A percentile compares a stretch with the other conserved stretches of the same genome.
These are phyloP conservation scores for Crossocerus cetratus DNA, from an alignment of 2,888 invertebrate species.

Conservation along the genomic window DNA sequence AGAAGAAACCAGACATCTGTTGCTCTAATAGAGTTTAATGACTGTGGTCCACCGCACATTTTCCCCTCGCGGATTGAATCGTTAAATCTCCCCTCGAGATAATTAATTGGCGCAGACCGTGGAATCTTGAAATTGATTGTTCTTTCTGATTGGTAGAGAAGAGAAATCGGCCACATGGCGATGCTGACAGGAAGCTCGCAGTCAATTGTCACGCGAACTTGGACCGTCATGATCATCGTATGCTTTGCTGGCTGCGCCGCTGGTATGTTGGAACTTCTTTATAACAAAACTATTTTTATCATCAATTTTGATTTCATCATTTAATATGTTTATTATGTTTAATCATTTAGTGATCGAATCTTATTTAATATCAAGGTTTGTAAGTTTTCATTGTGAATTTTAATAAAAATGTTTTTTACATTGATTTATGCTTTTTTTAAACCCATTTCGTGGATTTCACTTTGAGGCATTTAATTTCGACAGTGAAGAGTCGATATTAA, in stretches of 20 bases:
- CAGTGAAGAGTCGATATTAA: too few relatives aligned
- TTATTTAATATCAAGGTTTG: too few relatives aligned
- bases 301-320: too few relatives aligned
- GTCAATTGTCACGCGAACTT: conserved; percentile 71
- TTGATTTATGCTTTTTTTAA: too few relatives aligned
- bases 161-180: conserved; percentile 42
- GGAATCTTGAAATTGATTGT: background rate
- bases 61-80: background rate
- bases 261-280: conserved; percentile 75
- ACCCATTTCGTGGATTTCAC: too few relatives aligned
- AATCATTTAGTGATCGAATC: too few relatives aligned
- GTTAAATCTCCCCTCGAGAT: background rate
- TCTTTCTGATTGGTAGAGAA: conserved; percentile 15
- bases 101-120: background rate
- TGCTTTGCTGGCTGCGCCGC: conserved; percentile 81
- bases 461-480: too few relatives aligned
- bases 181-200: conserved; percentile 66
- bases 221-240: conserved; percentile 78
- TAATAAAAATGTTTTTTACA: too few relatives aligned
- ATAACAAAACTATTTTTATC: background rate
- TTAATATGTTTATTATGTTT: too few relatives aligned
- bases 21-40: background rate
- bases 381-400: too few relatives aligned
- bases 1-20: too few relatives aligned
- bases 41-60: background rate